Evolutionary conservation across 2,888 invertebrate species (phyloP).

Genomic region (Netelia inedita): DNA sequence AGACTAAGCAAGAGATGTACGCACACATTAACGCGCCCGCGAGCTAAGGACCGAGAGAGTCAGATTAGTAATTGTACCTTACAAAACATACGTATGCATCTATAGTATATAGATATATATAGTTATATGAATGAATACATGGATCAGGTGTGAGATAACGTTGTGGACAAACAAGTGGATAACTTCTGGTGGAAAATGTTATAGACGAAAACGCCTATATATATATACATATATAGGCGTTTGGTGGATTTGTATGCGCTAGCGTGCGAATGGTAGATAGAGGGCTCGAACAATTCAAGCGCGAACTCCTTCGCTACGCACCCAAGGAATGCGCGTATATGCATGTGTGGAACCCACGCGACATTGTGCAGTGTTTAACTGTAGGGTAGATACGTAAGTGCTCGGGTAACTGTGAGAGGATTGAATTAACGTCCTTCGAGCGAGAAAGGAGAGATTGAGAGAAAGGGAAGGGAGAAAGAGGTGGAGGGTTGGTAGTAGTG

Average conservation of each 20-base stretch:
- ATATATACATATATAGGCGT: background rate
- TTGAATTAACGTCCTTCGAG: constrained; percentile 63
- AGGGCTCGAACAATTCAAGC: constrained; percentile 52
- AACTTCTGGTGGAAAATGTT: constrained; percentile 11
- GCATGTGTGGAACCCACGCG: background rate
- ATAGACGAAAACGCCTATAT: constrained; percentile 20
- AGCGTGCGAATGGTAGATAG: constrained; percentile 24
- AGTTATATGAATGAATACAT: too few relatives aligned
- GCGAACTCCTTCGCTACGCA: constrained; percentile 18
- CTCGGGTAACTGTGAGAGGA: constrained; percentile 58
- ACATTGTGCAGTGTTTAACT: constrained; percentile 47
- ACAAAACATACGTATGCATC: constrained; percentile 21
- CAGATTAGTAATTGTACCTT: constrained; percentile 46
- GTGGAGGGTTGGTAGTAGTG: constrained; percentile 18
- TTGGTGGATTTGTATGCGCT: background rate
- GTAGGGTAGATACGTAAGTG: constrained; percentile 56
- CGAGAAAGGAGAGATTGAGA: constrained; percentile 23
- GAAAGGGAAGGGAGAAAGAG: constrained; percentile 29
- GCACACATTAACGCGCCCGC: constrained; percentile 36
- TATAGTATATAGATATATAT: background rate
- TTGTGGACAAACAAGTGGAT: constrained; percentile 38
- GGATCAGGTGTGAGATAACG: constrained; percentile 7
- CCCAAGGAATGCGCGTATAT: background rate
- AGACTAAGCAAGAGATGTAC: constrained; percentile 46
- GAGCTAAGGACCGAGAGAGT: constrained; percentile 23